These are phyloP conservation scores for Tachyglossus aculeatus DNA, from an alignment of 2,797 vertebrate genomes.

Conservation along the genomic window DNA sequence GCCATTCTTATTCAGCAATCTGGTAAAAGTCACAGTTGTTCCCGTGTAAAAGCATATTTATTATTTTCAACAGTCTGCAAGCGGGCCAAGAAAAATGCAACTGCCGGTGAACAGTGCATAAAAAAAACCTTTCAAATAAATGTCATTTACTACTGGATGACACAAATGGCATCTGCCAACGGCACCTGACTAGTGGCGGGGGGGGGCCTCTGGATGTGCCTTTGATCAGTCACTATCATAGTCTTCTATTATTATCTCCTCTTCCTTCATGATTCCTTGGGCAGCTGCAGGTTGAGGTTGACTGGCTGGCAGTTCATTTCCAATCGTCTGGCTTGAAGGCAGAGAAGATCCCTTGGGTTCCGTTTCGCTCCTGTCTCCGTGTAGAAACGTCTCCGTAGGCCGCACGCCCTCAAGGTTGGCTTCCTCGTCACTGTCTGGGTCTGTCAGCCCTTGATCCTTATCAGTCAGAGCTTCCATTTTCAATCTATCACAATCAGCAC, in stretches of 20 bases:
- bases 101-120: neutral
- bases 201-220: too few relatives aligned
- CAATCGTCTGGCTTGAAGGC: constrained; percentile 72
- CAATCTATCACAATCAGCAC: constrained; percentile 75
- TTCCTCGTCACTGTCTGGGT: constrained; percentile 73
- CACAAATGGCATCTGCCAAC: neutral
- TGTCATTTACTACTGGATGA: neutral
- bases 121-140: neutral
- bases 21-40: neutral
- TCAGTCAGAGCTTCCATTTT: constrained; percentile 87
- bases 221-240: constrained; percentile 82
- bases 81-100: neutral
- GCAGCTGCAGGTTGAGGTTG: constrained; percentile 81
- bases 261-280: constrained; percentile 76
- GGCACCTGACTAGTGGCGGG: neutral
- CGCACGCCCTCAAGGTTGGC: constrained; percentile 19
- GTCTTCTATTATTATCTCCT: constrained; percentile 87
- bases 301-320: constrained; percentile 78
- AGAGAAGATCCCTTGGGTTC: constrained; percentile 18
- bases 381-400: neutral
- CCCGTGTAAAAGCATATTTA: neutral
- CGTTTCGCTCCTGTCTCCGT: neutral
- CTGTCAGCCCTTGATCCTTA: constrained; percentile 80
- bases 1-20: too few relatives aligned
- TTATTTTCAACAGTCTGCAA: neutral